Evolutionary conservation across 2,797 vertebrate genomes (phyloP), one percentile per base, ranked within the genome.

Genomic region (Pitangus sulphuratus): DNA sequence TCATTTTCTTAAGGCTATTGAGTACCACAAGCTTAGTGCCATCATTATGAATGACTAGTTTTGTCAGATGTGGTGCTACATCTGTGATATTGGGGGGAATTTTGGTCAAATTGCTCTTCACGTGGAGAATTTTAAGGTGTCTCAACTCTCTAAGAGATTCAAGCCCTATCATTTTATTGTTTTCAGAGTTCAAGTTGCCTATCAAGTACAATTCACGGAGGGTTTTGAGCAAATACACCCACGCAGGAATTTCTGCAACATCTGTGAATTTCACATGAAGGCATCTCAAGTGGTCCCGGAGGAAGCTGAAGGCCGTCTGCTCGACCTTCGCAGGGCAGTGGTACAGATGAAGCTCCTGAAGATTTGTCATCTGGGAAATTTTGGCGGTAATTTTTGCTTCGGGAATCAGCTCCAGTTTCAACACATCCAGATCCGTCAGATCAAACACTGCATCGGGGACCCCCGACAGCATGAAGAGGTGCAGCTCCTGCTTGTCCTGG

Each of bases 221-320:
- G 93, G 98, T 99, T 98, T 99, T 99, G 94, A 99, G 97, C 97
- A 99, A 94, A 95, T 99, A 99, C 15, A 99, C 98, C 99, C 99
- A 99, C 58, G 98, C 99, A 31, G 99, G 99, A 89, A 99, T 99
- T 98, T 99, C 99, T 54, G 98, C 99, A 33, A 99, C 99, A 22
- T 99, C 99, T 6, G 99, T 99, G 98, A 99, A 99, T 97, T 99
- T 99, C 93, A 99, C 99, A 33, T 99, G 99, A 98, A 99, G 99
- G 98, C 99, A 99, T 97, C 99, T 98, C 95, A 99, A 98, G 98
- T 99, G 99, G 97, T 99, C 99, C 8, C 99, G 99, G 42, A 99
- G 99, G 85, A 99, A 99, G 98, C 99, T 99, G 95, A 99, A 99
- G 78, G 99, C 99, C 16, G 99, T 99, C 97, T 99, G 99, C 93